Base-by-base conservation (phyloP, 2,888 invertebrate genomes). In the Cremastinae sp. region DNA sequence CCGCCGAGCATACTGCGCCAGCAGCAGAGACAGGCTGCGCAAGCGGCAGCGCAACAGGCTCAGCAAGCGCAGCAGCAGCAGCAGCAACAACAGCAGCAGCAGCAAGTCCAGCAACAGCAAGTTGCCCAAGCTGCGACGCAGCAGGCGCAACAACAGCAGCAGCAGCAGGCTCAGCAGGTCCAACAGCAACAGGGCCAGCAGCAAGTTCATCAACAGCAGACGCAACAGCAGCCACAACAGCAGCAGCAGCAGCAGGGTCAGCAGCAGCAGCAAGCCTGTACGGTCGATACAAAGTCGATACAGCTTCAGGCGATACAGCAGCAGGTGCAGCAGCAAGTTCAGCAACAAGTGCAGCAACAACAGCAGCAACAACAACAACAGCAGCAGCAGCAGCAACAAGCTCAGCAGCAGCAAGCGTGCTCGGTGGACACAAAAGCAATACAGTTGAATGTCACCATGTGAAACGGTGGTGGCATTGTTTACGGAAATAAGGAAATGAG, bases 1-100 rank as follows among this genome's bases (percentile, higher is more conserved):
- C 92, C 92, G 41, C 91, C 92, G 0, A 91, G 92, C 84, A 88
- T 90, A 87, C 74, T 90, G 43, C 85, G 90, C 22, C 90, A 90
- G 58, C 90, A 90, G 68, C 90, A 90, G 22, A 84, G 90, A 12
- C 87, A 88, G 74, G 90, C 90, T 0, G 90, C 90, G 0, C 90
- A 90, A 45, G 88, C 88, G 9, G 90, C 89, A 0, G 89, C 89
- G 0, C 90, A 89, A 41, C 87, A 87, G 20, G 86, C 85, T 0
- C 88, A 80, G 43, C 81, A 79, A 34, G 73, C 76, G 16, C 72
- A 79, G 51, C 74, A 70, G n/a, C 77, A 78, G 9, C 75, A 79
- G 41, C 81, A 82, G 34, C 81, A 80, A 12, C 78, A 78, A 43
- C 82, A 82, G 36, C 80, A 80, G 53, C 74, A 71, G 1, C 86